A percentile compares a stretch with the other conserved stretches of the same genome.
phyloP scores from a whole-genome alignment of 1,140 invertebrate species.

The Theocolax elegans region DNA sequence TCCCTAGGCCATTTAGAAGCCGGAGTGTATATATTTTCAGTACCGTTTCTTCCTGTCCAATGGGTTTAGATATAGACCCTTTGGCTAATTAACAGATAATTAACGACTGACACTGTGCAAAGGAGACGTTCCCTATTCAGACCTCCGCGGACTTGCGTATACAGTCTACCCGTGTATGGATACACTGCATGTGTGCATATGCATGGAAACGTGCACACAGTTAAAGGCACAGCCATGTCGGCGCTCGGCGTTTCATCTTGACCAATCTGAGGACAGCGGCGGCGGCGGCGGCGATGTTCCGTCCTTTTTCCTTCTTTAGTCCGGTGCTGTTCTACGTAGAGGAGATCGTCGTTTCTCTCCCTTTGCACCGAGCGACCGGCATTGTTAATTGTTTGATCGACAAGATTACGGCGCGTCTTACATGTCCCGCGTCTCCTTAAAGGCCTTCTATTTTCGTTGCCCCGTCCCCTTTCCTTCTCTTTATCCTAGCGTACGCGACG shows the following conservation, averaged over 20 bases:
- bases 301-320: constrained; percentile 51
- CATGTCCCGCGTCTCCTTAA: constrained; percentile 61
- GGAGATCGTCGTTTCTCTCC: constrained; percentile 41
- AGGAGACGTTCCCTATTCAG: constrained; percentile 51
- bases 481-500: neutral
- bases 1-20: too few relatives aligned
- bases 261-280: too few relatives aligned
- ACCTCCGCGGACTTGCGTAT: constrained; percentile 11
- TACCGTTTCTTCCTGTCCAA: neutral
- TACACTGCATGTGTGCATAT: too few relatives aligned
- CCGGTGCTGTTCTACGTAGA: constrained; percentile 39
- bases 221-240: too few relatives aligned
- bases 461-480: constrained; percentile 38
- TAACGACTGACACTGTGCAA: constrained; percentile 63
- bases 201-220: too few relatives aligned
- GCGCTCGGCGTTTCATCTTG: constrained; percentile 45
- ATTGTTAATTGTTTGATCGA: constrained; percentile 70
- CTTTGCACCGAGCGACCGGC: constrained; percentile 53
- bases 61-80: neutral
- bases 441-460: constrained; percentile 37
- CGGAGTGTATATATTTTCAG: too few relatives aligned
- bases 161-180: too few relatives aligned
- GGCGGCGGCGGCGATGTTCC: constrained; percentile 46
- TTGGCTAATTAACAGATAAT: constrained; percentile 66
- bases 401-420: constrained; percentile 67